Base-by-base conservation (phyloP, 2,888 invertebrate genomes). In the Noctua comes region DNA sequence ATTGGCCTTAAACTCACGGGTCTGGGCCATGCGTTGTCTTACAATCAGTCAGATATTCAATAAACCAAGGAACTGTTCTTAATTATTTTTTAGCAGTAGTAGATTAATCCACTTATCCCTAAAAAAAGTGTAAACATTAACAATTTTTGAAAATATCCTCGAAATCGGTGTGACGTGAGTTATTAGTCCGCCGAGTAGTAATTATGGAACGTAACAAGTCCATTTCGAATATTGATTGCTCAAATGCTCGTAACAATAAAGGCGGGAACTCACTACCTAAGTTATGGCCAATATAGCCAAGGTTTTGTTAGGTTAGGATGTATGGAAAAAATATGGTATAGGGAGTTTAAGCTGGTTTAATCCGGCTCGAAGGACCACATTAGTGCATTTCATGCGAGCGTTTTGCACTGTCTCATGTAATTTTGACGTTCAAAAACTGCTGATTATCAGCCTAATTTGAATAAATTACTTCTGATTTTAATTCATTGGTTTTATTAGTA, bases 151-250 rank as follows among this genome's bases (percentile, higher is more conserved):
- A 76, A 70, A 72, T 68, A 51, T 46, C 31, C 18, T 31, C 27
- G 4, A 31, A 57, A 76, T 57, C 16, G 40, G 0, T 57, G 40
- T 81, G 48, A 81, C 4, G 16, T 40, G 31, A 21, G 18, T 24
- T 48, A 76, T 68, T 71, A 80, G 40, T 18, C 62, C 40, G 8
- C 31, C 48, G 24, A 72, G 43, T 36, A 57, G 43, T 76, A 76
- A 81, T 81, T 64, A 76, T 40, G 62, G 36, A 62, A 40, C 27
- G 76, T 71, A 66, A 31, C 6, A 43, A 76, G 40, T 76, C 66
- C 71, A 81, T 81, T 72, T 51, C n/a, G 18, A 51, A 40, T 76
- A 72, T 64, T 71, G 68, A 72, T 76, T 81, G 24, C 48, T 72
- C 40, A 48, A 59, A 79, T 73, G 7, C 51, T 62, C 59, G n/a